These are phyloP conservation scores for Anguilla marmorata DNA, from an alignment of 2,797 vertebrate species.

Conservation along the genomic window DNA sequence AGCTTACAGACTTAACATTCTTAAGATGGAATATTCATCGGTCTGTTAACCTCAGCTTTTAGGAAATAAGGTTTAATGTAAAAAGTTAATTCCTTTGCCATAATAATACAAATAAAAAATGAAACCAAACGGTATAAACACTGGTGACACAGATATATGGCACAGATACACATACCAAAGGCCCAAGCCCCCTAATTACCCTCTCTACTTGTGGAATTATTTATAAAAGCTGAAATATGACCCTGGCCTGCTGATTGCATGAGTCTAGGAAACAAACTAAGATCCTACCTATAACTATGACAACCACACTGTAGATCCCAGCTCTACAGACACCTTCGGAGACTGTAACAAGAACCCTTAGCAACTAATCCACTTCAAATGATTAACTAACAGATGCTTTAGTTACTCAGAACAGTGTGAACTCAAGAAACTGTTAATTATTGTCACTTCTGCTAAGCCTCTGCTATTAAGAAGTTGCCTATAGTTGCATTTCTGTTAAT, in stretches of 20 bases:
- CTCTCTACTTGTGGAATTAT: neutral
- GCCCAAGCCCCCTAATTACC: conserved; percentile 2
- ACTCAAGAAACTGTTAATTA: conserved; percentile 55
- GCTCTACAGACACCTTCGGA: neutral
- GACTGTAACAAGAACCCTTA: conserved; percentile 21
- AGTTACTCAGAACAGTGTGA: conserved; percentile 38
- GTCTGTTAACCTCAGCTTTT: neutral
- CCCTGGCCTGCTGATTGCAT: conserved; percentile 5
- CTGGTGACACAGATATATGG: neutral
- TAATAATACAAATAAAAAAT: neutral
- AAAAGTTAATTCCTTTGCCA: neutral
- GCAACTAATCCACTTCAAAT: conserved; percentile 27
- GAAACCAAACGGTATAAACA: too few species aligned
- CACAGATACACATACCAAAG: neutral
- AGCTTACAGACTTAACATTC: neutral
- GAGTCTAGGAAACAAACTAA: neutral
- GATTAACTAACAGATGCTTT: conserved; percentile 45
- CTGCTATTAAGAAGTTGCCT: conserved; percentile 57
- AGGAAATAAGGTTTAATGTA: neutral
- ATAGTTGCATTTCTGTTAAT: conserved; percentile 38
- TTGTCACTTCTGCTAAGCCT: conserved; percentile 53
- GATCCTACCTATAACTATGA: conserved; percentile 5
- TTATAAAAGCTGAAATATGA: conserved; percentile 21
- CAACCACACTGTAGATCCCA: conserved; percentile 5
- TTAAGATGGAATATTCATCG: neutral